Percentiles rank a stretch among this genome's conserved stretches.
Evolutionary conservation across 37 sponge, comb jelly and placozoan species (phyloP).

Genomic region (Mnemiopsis leidyi): DNA sequence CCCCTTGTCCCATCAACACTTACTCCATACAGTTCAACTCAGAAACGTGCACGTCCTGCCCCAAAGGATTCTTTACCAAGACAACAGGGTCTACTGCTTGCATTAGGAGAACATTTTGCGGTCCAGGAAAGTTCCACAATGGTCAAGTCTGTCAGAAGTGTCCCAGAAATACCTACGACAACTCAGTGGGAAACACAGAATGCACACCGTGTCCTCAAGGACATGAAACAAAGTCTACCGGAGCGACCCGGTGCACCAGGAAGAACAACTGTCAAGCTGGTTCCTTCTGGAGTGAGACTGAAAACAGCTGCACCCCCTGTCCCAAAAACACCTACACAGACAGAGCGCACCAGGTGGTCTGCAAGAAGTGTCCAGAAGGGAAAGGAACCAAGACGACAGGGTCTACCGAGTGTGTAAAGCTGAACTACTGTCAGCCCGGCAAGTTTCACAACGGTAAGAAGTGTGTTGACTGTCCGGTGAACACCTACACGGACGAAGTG

Average conservation of each 20-base stretch:
- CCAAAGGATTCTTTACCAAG: background rate
- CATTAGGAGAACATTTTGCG: background rate
- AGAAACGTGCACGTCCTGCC: background rate
- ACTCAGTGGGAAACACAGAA: background rate
- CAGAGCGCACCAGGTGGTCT: background rate
- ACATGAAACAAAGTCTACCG: background rate
- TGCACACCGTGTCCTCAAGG: background rate
- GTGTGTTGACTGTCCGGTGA: slow-evolving; percentile 3
- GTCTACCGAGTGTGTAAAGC: background rate
- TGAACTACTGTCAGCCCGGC: slow-evolving; percentile 15
- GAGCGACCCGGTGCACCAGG: slow-evolving; percentile 11
- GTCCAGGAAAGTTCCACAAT: slow-evolving; percentile 7
- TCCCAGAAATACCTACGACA: slow-evolving; percentile 1
- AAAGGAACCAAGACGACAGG: background rate
- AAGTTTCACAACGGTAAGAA: slow-evolving; percentile 20
- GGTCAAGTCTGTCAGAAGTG: background rate
- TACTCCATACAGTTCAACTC: background rate
- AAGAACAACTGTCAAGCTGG: slow-evolving; percentile 22
- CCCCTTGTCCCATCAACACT: background rate
- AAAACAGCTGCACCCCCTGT: background rate
- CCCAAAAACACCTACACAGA: slow-evolving; percentile 10
- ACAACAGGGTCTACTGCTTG: background rate
- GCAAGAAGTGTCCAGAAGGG: background rate
- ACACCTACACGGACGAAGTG: background rate
- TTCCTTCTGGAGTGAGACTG: background rate